phyloP scores from a whole-genome alignment of 2,113 vertebrate species.

The Zonotrichia leucophrys region DNA sequence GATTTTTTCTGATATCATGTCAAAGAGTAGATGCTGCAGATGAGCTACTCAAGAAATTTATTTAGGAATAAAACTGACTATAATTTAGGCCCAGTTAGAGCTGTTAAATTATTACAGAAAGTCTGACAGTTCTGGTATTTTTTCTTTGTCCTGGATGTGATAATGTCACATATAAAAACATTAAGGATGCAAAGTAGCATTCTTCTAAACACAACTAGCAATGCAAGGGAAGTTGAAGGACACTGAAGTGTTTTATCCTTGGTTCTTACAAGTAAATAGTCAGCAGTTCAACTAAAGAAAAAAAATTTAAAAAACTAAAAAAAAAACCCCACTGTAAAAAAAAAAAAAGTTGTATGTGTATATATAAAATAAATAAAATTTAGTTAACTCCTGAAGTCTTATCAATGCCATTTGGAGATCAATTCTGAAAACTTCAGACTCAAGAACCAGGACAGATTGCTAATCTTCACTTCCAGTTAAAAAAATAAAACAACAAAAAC shows the following conservation, averaged over 20 bases:
- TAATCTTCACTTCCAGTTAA: neutral
- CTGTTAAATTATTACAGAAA: neutral
- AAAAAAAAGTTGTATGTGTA: neutral
- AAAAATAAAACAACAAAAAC: neutral
- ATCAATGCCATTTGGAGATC: neutral
- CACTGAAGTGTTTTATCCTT: neutral
- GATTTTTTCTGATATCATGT: neutral
- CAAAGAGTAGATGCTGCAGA: neutral
- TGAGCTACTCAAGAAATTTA: neutral
- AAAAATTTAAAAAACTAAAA: neutral
- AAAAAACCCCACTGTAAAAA: neutral
- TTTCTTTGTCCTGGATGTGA: neutral
- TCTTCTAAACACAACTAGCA: neutral
- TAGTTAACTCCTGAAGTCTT: neutral
- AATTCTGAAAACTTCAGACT: neutral
- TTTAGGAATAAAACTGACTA: neutral
- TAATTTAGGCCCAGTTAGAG: neutral
- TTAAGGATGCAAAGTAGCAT: neutral
- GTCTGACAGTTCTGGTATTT: neutral
- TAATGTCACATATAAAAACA: neutral
- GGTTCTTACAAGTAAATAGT: neutral
- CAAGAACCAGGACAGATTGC: neutral
- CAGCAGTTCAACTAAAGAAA: neutral
- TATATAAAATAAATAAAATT: neutral
- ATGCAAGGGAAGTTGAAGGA: neutral